phyloP scores from a whole-genome alignment of 2,888 invertebrate species.

The Drosophila seclusa region DNA sequence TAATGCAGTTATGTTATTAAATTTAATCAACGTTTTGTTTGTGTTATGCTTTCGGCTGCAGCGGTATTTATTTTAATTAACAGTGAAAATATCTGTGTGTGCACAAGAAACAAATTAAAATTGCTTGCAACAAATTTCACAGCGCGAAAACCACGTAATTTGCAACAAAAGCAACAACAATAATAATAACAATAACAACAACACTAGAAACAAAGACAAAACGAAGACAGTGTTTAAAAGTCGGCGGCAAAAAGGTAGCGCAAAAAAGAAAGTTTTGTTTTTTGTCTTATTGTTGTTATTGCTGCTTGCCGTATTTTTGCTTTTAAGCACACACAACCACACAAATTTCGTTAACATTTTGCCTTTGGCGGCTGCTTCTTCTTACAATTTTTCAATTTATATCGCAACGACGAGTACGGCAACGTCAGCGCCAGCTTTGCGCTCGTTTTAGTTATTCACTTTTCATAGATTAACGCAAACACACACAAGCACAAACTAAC shows the following conservation, averaged over 20 bases:
- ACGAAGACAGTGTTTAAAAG: constrained; percentile 40
- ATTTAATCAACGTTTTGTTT: constrained; percentile 40
- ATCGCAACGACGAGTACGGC: constrained; percentile 36
- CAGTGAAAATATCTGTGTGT: constrained; percentile 58
- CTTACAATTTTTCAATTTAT: constrained; percentile 48
- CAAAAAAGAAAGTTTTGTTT: constrained; percentile 75
- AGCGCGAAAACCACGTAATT: constrained; percentile 67
- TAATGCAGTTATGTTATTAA: constrained; percentile 52
- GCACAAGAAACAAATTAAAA: constrained; percentile 49
- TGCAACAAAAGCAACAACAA: constrained; percentile 49
- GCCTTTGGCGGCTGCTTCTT: constrained; percentile 61
- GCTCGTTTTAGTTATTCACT: constrained; percentile 79
- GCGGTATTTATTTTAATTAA: constrained; percentile 64
- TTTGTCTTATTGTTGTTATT: constrained; percentile 57
- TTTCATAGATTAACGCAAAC: constrained; percentile 74
- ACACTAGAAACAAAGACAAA: constrained; percentile 23
- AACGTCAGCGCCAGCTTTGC: constrained; percentile 39
- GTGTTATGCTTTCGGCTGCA: constrained; percentile 41
- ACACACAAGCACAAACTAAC: constrained; percentile 30
- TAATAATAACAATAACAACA: constrained; percentile 31
- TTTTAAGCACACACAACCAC: constrained; percentile 62
- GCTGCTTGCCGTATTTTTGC: constrained; percentile 54
- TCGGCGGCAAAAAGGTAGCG: constrained; percentile 73
- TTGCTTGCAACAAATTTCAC: constrained; percentile 74
- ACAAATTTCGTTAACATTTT: constrained; percentile 63